Base-by-base conservation (phyloP, 2,888 invertebrate species). In the Amblyjoppa fuscipennis region DNA sequence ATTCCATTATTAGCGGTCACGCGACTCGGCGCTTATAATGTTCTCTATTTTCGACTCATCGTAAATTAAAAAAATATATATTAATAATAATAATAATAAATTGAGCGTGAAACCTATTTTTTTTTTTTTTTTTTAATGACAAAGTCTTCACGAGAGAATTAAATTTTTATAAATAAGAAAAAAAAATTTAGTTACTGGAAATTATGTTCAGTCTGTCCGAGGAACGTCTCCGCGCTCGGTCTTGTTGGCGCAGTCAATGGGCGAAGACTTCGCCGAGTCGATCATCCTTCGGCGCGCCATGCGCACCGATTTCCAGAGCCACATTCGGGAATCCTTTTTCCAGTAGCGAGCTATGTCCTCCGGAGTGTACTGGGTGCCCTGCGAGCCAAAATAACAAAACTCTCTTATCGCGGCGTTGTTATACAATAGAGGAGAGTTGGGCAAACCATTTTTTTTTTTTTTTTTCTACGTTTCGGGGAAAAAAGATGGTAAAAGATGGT, bases 261-360 rank as follows among this genome's bases (percentile, higher is more conserved):
- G 83, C 53, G 51, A 53, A 7, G 49, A 82, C 25, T 74, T 83
- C n/a, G 61, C 51, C 7, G 75, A 74, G 64, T 90, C 87, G 53
- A 69, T 85, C 81, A 89, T 91, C 77, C 76, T 88, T 82, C 56
- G 87, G 13, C 89, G 88, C 34, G 90, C 89, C 6, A 90, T 83
- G 70, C 92, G 91, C 34, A 92, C 90, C 3, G 93, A 92, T 86
- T 95, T 95, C 95, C 95, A 97, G 77, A 97, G 93, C 95, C 96
- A 97, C 95, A 95, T 96, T 90, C 96, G 94, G 87, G 96, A 96
- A 90, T 96, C 96, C 92, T 96, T 96, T 91, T 96, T 96, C 96
- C 96, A 96, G 84, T 95, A 95, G 90, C 95, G 95, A 0, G 96
- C 96, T 82, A 96, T 96, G 90, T 96, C 95, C 73, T 93, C 95